Evolutionary conservation across 2,888 invertebrate genomes (phyloP).

Genomic region (Syrphus vitripennis): DNA sequence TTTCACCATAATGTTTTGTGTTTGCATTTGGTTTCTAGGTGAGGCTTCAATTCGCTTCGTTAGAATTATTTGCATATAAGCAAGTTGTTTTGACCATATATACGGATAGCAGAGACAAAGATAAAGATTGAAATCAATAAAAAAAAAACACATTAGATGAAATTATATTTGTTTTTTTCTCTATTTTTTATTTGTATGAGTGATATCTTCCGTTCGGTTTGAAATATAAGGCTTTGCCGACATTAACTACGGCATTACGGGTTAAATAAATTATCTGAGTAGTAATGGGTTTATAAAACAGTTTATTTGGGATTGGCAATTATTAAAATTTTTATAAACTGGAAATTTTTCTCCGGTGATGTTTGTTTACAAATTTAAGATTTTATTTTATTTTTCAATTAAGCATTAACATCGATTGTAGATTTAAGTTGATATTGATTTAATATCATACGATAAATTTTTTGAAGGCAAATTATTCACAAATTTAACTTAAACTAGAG

Average conservation of each 20-base stretch:
- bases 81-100: slow-evolving; percentile 11
- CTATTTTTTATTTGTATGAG: not conserved
- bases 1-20: not conserved
- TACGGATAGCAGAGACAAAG: not conserved
- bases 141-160: slow-evolving; percentile 2
- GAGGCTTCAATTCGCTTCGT: slow-evolving; percentile 47
- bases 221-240: slow-evolving; percentile 4
- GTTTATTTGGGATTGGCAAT: slow-evolving; percentile 14
- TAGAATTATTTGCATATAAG: slow-evolving; percentile 50
- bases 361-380: not conserved
- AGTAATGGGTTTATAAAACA: slow-evolving; percentile 7
- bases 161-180: not conserved
- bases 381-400: not conserved
- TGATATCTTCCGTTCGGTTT: not conserved
- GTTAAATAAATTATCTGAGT: not conserved
- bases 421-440: not conserved
- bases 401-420: not conserved
- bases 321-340: not conserved
- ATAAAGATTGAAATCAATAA: not conserved
- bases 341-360: not conserved
- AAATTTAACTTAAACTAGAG: not conserved
- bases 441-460: not conserved
- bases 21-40: slow-evolving; percentile 48
- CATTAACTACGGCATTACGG: not conserved
- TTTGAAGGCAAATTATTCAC: not conserved